Percentiles rank a stretch among this genome's conserved stretches.
Evolutionary conservation across 2,888 invertebrate species (phyloP).

Genomic region (Tribolium freemani): DNA sequence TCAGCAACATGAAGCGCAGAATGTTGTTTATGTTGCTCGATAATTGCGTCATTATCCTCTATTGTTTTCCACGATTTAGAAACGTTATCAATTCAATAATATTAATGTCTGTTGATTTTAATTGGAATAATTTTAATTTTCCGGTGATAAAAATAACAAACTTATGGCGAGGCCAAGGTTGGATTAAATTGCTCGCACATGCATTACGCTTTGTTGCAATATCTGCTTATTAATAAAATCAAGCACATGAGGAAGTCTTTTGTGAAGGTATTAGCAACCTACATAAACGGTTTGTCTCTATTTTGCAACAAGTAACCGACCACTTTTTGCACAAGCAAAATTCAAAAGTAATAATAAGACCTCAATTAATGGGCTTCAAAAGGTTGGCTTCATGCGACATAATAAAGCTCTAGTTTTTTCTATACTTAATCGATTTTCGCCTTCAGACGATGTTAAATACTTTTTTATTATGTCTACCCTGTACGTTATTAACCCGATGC

Average conservation of each 20-base stretch:
- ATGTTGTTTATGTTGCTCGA: background rate
- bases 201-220: slow-evolving; percentile 29
- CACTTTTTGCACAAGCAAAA: background rate
- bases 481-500: too few species aligned
- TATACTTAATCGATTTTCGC: too few species aligned
- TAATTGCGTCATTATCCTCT: slow-evolving; percentile 8
- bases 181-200: slow-evolving; percentile 32
- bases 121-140: slow-evolving; percentile 40
- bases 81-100: slow-evolving; percentile 18
- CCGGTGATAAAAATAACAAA: slow-evolving; percentile 40
- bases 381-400: too few species aligned
- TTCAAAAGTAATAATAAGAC: too few species aligned
- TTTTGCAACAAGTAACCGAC: background rate
- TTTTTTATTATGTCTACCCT: too few species aligned
- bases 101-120: slow-evolving; percentile 19
- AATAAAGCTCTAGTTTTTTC: too few species aligned
- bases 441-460: too few species aligned
- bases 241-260: slow-evolving; percentile 27
- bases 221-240: slow-evolving; percentile 29
- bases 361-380: too few species aligned
- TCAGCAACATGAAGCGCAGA: background rate
- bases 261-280: slow-evolving; percentile 27
- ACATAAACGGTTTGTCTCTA: background rate
- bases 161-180: slow-evolving; percentile 41
- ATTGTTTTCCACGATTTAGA: slow-evolving; percentile 22